Conservation (phyloP, 2,888 invertebrate genomes). For the Drosophila subquinaria region DNA sequence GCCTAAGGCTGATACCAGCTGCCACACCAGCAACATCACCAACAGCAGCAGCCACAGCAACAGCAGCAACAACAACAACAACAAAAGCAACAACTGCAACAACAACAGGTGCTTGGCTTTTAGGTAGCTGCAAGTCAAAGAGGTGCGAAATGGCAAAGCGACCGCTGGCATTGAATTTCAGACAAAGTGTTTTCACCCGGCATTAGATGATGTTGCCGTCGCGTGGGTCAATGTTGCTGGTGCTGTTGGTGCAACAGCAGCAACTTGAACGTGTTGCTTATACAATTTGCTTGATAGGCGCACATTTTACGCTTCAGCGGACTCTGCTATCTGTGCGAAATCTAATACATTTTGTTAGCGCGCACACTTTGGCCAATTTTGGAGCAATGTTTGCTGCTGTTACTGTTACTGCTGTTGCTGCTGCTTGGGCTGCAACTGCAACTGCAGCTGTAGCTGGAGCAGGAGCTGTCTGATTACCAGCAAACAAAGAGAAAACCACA, state of each 20-base stretch:
- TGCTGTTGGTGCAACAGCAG: constrained; percentile 32
- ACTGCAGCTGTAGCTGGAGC: constrained; percentile 35
- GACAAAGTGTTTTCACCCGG: constrained; percentile 76
- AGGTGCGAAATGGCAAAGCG: constrained; percentile 77
- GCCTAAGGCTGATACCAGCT: constrained; percentile 56
- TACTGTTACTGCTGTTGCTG: constrained; percentile 6
- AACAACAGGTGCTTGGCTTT: constrained; percentile 52
- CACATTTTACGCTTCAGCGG: constrained; percentile 76
- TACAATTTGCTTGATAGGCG: constrained; percentile 77
- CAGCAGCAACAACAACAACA: constrained; percentile 47
- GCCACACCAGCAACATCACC: constrained; percentile 47
- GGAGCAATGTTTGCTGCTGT: constrained; percentile 46
- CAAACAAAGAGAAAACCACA: constrained; percentile 53
- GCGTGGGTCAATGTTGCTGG: constrained; percentile 68
- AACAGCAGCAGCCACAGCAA: constrained; percentile 42
- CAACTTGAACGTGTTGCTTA: constrained; percentile 75
- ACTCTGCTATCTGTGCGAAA: constrained; percentile 71
- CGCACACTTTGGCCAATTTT: constrained; percentile 59
- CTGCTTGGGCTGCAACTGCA: constrained; percentile 14
- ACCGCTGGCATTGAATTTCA: constrained; percentile 80
- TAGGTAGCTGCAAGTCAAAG: constrained; percentile 74
- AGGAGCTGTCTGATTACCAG: constrained; percentile 26
- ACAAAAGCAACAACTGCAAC: constrained; percentile 36
- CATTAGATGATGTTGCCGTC: constrained; percentile 77
- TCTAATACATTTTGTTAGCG: constrained; percentile 77